Evolutionary conservation across 92 coral and sea anemone genomes (phyloP), one percentile per base, ranked within the genome.

Genomic region (Zoanthus sansibaricus): DNA sequence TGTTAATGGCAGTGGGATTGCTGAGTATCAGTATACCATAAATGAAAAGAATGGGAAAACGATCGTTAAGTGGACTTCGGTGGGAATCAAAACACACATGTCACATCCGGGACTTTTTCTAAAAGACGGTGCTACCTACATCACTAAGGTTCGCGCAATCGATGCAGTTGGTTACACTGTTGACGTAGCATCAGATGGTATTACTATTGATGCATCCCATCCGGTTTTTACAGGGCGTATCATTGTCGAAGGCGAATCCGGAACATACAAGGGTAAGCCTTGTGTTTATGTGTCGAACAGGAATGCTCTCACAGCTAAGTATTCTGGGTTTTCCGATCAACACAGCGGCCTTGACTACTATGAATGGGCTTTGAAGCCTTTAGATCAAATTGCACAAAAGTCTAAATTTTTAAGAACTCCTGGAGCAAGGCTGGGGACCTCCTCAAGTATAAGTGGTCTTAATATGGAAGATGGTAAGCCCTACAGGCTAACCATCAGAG

Each of bases 141-240:
- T 72, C 48, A 93, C 93, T 4, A 89, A 90, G 62, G 93, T 97
- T 1, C 90, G 87, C 49, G 98, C 99, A 8, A 59, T 92, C 33
- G 98, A 96, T 75, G 94, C 94, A 52, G 98, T 94, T 2, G 98
- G 98, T 25, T 76, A 87, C 14, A 49, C 80, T 44, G 86, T 79
- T 17, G 96, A 93, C 1, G 93, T 89, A 20, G 92, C 58, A n/a
- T 87, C 91, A 14, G 91, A 93, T 87, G 98, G 98, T 3, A 91
- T 96, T 33, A 91, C 86, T 6, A 82, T 96, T 18, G 98, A 94
- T 72, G 91, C 94, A 15, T 88, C 95, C 6, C 94, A 92, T 31
- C 98, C 98, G 17, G 96, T 96, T 20, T 96, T 94, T 74, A 96
- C 92, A 15, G 98, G 98, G 1, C 82, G 80, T 15, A 90, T 96